phyloP scores from a whole-genome alignment of 2,797 vertebrate genomes.

The Aplochiton taeniatus region DNA sequence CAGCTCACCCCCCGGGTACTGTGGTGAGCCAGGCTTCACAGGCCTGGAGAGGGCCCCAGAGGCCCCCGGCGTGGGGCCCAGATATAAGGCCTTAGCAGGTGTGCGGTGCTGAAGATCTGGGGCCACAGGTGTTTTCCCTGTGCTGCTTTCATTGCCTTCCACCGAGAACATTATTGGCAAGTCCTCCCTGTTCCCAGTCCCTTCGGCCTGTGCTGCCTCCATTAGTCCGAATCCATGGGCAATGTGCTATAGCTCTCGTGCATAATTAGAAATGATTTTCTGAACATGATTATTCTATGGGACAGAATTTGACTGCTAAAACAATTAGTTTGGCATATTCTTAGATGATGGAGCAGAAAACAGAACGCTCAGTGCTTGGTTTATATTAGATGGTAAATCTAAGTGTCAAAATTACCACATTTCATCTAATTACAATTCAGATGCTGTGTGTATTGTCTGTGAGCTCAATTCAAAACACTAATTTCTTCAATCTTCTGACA shows the following conservation, averaged over 20 bases:
- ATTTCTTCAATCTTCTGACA: conserved; percentile 29
- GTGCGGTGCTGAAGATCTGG: conserved; percentile 32
- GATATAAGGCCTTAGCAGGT: conserved; percentile 23
- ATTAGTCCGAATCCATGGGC: conserved; percentile 11
- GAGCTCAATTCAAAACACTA: conserved; percentile 29
- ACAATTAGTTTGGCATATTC: conserved; percentile 43
- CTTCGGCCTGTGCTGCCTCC: conserved; percentile 6
- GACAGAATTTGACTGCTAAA: conserved; percentile 28
- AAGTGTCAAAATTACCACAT: conserved; percentile 26
- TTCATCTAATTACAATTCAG: conserved; percentile 40
- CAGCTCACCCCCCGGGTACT: conserved; percentile 17
- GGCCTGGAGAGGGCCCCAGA: conserved; percentile 38
- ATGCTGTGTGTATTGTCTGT: conserved; percentile 26
- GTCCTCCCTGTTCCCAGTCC: conserved; percentile 10
- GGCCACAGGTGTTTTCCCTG: conserved; percentile 53
- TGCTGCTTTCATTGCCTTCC: conserved; percentile 36
- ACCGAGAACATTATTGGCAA: conserved; percentile 44
- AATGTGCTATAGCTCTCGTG: conserved; percentile 7
- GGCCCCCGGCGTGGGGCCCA: conserved; percentile 1
- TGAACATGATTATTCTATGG: conserved; percentile 35
- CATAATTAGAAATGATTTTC: conserved; percentile 35
- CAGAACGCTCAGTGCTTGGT: conserved; percentile 7
- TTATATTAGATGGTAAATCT: conserved; percentile 31
- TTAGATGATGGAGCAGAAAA: conserved; percentile 24
- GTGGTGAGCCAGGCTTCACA: conserved; percentile 15